Conservation (phyloP, 2,888 invertebrate genomes). For the Platycheirus albimanus region DNA sequence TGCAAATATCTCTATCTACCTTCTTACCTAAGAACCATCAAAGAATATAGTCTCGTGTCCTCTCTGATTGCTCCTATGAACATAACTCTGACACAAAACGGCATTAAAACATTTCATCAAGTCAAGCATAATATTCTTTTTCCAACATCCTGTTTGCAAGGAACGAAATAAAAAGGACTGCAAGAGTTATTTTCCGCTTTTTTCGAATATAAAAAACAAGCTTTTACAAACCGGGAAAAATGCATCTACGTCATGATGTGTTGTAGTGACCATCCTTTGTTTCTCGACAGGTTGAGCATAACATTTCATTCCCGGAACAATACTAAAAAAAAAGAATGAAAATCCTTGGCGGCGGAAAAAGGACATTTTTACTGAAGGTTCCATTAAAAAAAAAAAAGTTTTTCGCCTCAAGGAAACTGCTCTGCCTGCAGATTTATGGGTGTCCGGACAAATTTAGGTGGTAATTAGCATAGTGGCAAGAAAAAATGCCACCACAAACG, state of each 20-base stretch:
- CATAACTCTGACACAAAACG: neutral
- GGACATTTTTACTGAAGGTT: slow-evolving; percentile 35
- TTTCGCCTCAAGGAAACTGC: slow-evolving; percentile 2
- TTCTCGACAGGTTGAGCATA: slow-evolving; percentile 61
- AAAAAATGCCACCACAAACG: slow-evolving; percentile 44
- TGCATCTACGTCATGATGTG: slow-evolving; percentile 72
- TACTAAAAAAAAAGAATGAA: slow-evolving; percentile 26
- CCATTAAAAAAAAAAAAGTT: too few species aligned
- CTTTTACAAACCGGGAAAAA: slow-evolving; percentile 56
- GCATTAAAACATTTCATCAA: slow-evolving; percentile 4
- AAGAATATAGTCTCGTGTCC: neutral
- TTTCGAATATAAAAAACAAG: slow-evolving; percentile 8
- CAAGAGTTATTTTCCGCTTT: slow-evolving; percentile 48
- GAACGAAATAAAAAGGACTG: slow-evolving; percentile 24
- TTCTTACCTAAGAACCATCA: too few species aligned
- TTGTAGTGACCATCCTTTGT: slow-evolving; percentile 59
- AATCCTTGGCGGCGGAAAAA: slow-evolving; percentile 7
- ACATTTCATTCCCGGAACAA: slow-evolving; percentile 66
- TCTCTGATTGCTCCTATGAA: slow-evolving; percentile 11
- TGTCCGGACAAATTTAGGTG: slow-evolving; percentile 69
- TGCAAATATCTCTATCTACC: too few species aligned
- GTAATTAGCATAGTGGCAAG: slow-evolving; percentile 67
- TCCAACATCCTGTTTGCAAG: neutral
- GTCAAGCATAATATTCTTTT: slow-evolving; percentile 1
- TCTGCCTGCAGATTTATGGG: slow-evolving; percentile 62